Percentiles rank a stretch among this genome's conserved stretches.
Evolutionary conservation across 1,140 invertebrate genomes (phyloP).

Genomic region (Harlomillsia oculata): DNA sequence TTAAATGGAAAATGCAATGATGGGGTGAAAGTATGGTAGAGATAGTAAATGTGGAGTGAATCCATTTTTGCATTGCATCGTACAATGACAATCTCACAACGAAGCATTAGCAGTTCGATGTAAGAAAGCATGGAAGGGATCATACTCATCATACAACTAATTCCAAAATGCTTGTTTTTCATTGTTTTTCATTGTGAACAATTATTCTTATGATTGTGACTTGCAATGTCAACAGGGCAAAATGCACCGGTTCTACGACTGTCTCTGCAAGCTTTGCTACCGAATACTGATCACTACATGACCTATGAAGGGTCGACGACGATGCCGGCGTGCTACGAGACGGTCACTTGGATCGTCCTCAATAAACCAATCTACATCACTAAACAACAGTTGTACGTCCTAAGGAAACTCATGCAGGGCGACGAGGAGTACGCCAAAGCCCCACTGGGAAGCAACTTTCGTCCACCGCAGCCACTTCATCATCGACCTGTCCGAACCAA

Average conservation of each 20-base stretch:
- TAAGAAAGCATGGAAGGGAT: too few relatives aligned
- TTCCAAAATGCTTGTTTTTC: background rate
- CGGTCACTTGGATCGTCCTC: slow-evolving; percentile 86
- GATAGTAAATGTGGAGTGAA: too few relatives aligned
- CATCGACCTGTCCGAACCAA: slow-evolving; percentile 89
- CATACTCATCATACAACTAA: too few relatives aligned
- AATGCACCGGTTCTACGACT: slow-evolving; percentile 69
- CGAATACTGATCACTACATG: slow-evolving; percentile 81
- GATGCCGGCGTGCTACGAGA: slow-evolving; percentile 86
- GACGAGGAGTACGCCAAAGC: slow-evolving; percentile 66
- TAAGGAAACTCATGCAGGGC: slow-evolving; percentile 33
- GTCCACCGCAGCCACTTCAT: slow-evolving; percentile 78
- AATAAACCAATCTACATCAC: slow-evolving; percentile 95
- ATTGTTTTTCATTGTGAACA: background rate
- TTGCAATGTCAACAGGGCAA: slow-evolving; percentile 50
- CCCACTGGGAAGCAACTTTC: slow-evolving; percentile 84
- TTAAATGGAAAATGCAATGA: too few relatives aligned
- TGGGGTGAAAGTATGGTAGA: too few relatives aligned
- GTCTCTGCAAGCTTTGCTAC: slow-evolving; percentile 69
- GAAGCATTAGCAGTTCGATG: too few relatives aligned
- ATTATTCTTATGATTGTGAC: slow-evolving; percentile 15
- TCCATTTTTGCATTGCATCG: background rate
- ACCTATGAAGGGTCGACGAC: slow-evolving; percentile 98
- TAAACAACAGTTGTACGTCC: slow-evolving; percentile 63
- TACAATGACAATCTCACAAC: too few relatives aligned